Base-by-base conservation (phyloP, 2,113 vertebrate genomes). In the Brevimyrus niger region DNA sequence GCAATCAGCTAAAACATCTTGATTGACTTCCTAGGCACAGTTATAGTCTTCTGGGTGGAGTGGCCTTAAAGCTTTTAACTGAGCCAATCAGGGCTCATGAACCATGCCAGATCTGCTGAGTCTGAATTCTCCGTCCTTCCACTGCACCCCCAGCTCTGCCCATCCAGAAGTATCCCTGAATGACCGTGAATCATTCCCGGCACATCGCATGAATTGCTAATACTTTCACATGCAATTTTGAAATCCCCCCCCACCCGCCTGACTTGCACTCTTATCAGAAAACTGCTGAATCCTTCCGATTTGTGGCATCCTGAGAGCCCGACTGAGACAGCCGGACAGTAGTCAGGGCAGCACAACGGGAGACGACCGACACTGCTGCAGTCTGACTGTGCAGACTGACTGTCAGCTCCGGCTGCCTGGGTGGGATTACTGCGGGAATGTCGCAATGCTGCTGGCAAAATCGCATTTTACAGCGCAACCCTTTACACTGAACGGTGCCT, bases 111-210 rank as follows among this genome's bases (percentile, higher is more conserved):
- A 35, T 53, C 47, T 86, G 47, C 48, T n/a, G 50, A 53, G 50
- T 87, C 85, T 87, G 85, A 87, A 53, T 87, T 50, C 50, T 87
- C 23, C 85, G 19, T 55, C 31, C 85, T 87, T 17, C 47, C 50
- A 55, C 19, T 21, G 50, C 31, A 53, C 15, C 23, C n/a, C 21
- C 84, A 86, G 47, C n/a, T 31, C 47, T 35, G 46, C 10, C 31
- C 50, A 19, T 51, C n/a, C 85, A 87, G 50, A 38, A 55, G 85
- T 11, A 31, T 48, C 27, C 31, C 48, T 55, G 85, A 53, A 11
- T 87, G 85, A 87, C n/a, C 10, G 48, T 48, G 47, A 51, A 87
- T 53, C 27, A 31, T 87, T 46, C 50, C 47, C 50, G 53, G n/a
- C 47, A 84, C 10, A 84, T 46, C 19, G 27, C 48, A 53, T 87